These are phyloP conservation scores for Eulemur coronatus DNA, from an alignment of 2,797 vertebrate species.

Conservation along the genomic window DNA sequence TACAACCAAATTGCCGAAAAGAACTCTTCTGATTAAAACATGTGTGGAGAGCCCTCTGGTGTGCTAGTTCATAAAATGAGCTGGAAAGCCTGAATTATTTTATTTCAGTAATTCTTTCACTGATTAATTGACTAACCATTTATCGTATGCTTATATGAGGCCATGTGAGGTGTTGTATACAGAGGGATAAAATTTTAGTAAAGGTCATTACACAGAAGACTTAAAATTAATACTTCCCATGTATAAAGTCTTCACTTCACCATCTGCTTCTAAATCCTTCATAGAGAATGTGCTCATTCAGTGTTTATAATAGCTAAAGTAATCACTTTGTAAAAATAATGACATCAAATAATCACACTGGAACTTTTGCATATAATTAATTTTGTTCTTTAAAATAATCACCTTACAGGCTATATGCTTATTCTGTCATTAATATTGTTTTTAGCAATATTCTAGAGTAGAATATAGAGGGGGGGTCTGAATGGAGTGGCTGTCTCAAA, in stretches of 20 bases:
- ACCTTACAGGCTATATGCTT: neutral
- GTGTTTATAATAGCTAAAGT: neutral
- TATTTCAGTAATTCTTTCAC: neutral
- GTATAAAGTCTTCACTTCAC: neutral
- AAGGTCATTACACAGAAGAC: neutral
- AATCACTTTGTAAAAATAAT: neutral
- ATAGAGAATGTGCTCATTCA: neutral
- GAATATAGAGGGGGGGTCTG: accelerated
- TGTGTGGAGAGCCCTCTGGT: constrained; percentile 22
- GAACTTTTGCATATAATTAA: neutral
- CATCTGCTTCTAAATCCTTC: neutral
- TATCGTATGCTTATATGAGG: neutral
- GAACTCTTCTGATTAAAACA: neutral
- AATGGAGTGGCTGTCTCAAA: neutral
- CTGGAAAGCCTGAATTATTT: neutral
- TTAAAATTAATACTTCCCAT: neutral
- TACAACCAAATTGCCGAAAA: neutral
- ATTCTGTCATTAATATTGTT: neutral
- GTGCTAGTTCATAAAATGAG: neutral
- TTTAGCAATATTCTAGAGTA: neutral
- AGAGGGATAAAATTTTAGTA: neutral
- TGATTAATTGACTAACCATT: neutral
- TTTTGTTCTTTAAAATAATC: neutral
- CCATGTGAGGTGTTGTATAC: neutral
- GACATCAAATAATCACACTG: neutral